A percentile compares a stretch with the other conserved stretches of the same genome.
Evolutionary conservation across 2,888 invertebrate species (phyloP).

Genomic region (Drosophila putrida): DNA sequence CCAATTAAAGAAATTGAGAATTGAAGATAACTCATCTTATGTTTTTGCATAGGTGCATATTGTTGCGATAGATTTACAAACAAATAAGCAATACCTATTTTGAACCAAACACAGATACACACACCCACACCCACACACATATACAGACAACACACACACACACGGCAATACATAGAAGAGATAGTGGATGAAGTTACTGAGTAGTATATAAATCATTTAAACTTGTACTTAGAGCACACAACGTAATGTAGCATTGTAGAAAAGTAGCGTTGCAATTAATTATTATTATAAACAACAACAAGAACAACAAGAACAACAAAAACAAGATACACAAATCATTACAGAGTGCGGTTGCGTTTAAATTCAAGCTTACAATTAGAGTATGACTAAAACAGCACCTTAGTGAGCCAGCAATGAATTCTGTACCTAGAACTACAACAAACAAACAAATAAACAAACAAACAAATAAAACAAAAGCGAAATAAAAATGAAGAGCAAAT

Average conservation of each 20-base stretch:
- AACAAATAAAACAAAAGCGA: constrained; percentile 7
- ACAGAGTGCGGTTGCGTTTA: constrained; percentile 50
- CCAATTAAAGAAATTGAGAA: constrained; percentile 28
- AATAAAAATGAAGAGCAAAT: neutral
- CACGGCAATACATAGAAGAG: constrained; percentile 28
- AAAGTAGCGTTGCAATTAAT: constrained; percentile 66
- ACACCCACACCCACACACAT: constrained; percentile 46
- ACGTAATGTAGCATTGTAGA: constrained; percentile 68
- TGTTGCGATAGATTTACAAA: constrained; percentile 67
- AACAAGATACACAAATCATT: constrained; percentile 29
- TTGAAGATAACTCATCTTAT: constrained; percentile 69
- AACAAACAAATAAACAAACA: constrained; percentile 20
- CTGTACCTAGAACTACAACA: constrained; percentile 79
- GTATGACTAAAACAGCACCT: constrained; percentile 60
- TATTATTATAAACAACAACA: constrained; percentile 52
- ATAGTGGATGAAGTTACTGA: constrained; percentile 64
- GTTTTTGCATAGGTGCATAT: constrained; percentile 76
- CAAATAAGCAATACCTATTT: constrained; percentile 65
- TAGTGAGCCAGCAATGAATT: constrained; percentile 78
- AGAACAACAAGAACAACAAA: constrained; percentile 33
- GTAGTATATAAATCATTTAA: constrained; percentile 74
- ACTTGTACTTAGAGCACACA: constrained; percentile 75
- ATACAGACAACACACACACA: constrained; percentile 35
- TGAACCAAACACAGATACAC: constrained; percentile 44
- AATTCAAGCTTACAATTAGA: constrained; percentile 70